Evolutionary conservation across 2,888 invertebrate species (phyloP).

Genomic region (Cephus sareptanus): DNA sequence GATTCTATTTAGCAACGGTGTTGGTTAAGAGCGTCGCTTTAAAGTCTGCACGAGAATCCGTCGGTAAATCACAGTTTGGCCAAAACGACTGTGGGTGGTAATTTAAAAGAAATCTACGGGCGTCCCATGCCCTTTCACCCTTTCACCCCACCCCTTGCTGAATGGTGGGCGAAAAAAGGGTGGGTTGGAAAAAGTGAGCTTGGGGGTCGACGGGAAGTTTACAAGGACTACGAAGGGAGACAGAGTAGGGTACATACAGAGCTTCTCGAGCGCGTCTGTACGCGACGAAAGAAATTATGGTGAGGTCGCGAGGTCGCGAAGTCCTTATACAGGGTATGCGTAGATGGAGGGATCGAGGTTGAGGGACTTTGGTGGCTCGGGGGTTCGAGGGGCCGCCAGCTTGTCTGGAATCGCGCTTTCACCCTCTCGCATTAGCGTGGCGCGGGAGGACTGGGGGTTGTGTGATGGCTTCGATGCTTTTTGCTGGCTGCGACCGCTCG

Average conservation of each 20-base stretch:
- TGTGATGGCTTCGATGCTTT: background rate
- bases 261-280: background rate
- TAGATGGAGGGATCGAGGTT: background rate
- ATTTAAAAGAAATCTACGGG: background rate
- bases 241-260: background rate
- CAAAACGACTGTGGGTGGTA: constrained; percentile 1
- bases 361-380: background rate
- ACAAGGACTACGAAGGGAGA: background rate
- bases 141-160: background rate
- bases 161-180: background rate
- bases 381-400: background rate
- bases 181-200: background rate
- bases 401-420: background rate
- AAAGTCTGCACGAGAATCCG: too few species aligned
- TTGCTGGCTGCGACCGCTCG: constrained; percentile 3
- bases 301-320: background rate
- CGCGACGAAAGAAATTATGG: background rate
- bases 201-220: background rate
- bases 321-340: background rate
- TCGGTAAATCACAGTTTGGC: too few species aligned
- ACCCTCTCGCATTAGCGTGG: constrained; percentile 2
- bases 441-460: background rate
- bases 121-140: background rate
- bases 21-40: too few species aligned
- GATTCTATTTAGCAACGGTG: too few species aligned